phyloP scores from a whole-genome alignment of 2,888 invertebrate species.

The Incurvaria masculella region DNA sequence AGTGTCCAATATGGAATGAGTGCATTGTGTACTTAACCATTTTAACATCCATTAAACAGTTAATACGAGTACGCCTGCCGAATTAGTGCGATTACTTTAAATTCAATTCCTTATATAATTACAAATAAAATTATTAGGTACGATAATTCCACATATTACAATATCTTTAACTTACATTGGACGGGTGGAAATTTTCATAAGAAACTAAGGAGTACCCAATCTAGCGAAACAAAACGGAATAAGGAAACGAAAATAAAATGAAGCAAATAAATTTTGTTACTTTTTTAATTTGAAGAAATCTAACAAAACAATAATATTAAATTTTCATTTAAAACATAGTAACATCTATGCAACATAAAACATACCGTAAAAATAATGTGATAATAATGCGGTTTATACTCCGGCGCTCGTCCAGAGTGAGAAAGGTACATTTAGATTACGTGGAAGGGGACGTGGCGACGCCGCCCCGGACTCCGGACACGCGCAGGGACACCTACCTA shows the following conservation, averaged over 20 bases:
- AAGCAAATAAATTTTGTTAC: constrained; percentile 50
- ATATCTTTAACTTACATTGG: constrained; percentile 45
- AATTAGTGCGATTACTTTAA: constrained; percentile 39
- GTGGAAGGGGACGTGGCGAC: constrained; percentile 33
- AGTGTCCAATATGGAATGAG: constrained; percentile 5
- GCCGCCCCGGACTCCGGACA: constrained; percentile 12
- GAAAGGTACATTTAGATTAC: constrained; percentile 54
- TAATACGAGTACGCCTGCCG: constrained; percentile 27
- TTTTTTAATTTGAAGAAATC: constrained; percentile 58
- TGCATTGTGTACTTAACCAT: constrained; percentile 20
- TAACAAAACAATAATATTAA: constrained; percentile 58
- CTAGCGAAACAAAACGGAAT: constrained; percentile 23
- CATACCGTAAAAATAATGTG: constrained; percentile 49
- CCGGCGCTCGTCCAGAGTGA: constrained; percentile 37
- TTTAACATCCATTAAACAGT: constrained; percentile 40
- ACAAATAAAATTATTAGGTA: constrained; percentile 33
- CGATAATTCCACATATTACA: constrained; percentile 30
- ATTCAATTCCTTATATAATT: constrained; percentile 46
- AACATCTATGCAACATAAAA: constrained; percentile 60
- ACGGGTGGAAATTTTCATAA: constrained; percentile 54
- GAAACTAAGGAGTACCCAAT: constrained; percentile 24
- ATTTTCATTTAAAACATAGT: constrained; percentile 56
- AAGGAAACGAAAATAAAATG: constrained; percentile 36
- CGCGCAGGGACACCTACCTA: constrained; percentile 21
- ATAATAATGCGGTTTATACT: constrained; percentile 48